phyloP scores from a whole-genome alignment of 2,797 vertebrate genomes.

The Dicrostonyx torquatus region DNA sequence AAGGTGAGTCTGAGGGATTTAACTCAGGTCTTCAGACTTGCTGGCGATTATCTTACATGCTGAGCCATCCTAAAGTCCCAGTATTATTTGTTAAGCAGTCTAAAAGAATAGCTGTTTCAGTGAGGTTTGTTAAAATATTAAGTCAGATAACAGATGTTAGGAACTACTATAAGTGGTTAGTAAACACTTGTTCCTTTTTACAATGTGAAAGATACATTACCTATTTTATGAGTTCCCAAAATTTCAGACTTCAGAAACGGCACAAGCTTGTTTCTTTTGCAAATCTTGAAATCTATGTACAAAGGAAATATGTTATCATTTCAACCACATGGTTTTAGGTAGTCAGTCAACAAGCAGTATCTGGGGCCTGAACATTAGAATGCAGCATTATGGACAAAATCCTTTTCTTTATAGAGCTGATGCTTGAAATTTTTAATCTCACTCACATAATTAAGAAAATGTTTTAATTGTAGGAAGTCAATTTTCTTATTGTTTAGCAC shows the following conservation, averaged over 20 bases:
- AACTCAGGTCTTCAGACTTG: neutral
- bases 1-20: neutral
- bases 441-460: neutral
- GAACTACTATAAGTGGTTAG: neutral
- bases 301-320: slow-evolving; percentile 50
- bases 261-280: slow-evolving; percentile 16
- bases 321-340: slow-evolving; percentile 34
- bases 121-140: slow-evolving; percentile 48
- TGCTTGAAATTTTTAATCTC: neutral
- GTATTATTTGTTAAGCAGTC: neutral
- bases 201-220: slow-evolving; percentile 60
- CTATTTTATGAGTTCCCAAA: slow-evolving; percentile 52
- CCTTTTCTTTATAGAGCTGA: slow-evolving; percentile 53
- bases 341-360: neutral
- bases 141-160: slow-evolving; percentile 13
- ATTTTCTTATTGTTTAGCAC: slow-evolving; percentile 42
- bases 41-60: neutral
- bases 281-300: slow-evolving; percentile 47
- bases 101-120: slow-evolving; percentile 26
- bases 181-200: slow-evolving; percentile 42
- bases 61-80: neutral
- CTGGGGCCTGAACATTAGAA: neutral
- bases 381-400: neutral
- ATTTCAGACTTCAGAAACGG: slow-evolving; percentile 60
- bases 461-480: slow-evolving; percentile 26